phyloP scores from a whole-genome alignment of 2,888 invertebrate species.

The Orthonevra nobilis region DNA sequence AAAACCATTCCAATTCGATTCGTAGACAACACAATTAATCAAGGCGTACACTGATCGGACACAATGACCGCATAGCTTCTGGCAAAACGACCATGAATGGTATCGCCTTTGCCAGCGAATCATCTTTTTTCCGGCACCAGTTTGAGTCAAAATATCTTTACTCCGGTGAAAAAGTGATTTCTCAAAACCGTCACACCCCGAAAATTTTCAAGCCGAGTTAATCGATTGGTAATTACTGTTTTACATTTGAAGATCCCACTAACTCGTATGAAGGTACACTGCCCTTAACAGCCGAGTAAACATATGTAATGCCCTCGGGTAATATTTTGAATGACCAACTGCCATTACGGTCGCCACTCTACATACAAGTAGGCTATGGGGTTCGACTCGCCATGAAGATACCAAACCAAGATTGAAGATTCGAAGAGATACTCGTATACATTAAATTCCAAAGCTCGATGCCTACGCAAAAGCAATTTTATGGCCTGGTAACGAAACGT shows the following conservation, averaged over 20 bases:
- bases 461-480: background rate
- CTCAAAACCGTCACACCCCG: too few relatives aligned
- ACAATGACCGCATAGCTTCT: slow-evolving; percentile 11
- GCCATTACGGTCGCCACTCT: background rate
- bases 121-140: too few relatives aligned
- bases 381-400: too few relatives aligned
- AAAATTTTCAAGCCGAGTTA: slow-evolving; percentile 1
- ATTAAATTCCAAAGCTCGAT: too few relatives aligned
- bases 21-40: background rate
- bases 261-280: too few relatives aligned
- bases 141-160: too few relatives aligned
- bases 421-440: too few relatives aligned
- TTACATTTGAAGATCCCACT: too few relatives aligned
- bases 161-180: too few relatives aligned
- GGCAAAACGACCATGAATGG: slow-evolving; percentile 3
- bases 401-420: too few relatives aligned
- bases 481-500: slow-evolving; percentile 1
- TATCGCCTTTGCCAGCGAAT: background rate
- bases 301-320: slow-evolving; percentile 10
- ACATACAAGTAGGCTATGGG: too few relatives aligned
- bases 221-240: slow-evolving; percentile 11
- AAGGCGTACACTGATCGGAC: background rate
- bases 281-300: background rate
- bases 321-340: slow-evolving; percentile 16
- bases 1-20: background rate